phyloP scores from a whole-genome alignment of 2,797 vertebrate species.

The Sarcoramphus papa region DNA sequence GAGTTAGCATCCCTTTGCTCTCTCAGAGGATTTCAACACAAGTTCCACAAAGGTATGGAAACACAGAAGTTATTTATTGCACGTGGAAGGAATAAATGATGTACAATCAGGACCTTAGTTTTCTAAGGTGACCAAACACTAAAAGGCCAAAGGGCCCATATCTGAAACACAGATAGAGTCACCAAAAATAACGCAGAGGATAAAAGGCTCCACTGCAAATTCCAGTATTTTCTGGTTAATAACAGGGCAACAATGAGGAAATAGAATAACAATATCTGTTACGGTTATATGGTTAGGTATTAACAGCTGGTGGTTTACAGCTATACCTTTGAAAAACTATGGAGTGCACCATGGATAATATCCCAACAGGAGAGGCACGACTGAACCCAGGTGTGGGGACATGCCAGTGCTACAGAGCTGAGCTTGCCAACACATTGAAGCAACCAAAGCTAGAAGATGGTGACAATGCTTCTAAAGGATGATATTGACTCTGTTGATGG shows the following conservation, averaged over 20 bases:
- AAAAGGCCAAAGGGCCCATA: background rate
- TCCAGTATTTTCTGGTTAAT: background rate
- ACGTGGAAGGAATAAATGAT: background rate
- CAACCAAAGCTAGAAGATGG: background rate
- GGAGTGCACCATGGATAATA: background rate
- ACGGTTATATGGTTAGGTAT: background rate
- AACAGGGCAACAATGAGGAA: background rate
- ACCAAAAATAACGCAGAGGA: background rate
- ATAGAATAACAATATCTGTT: background rate
- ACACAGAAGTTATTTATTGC: background rate
- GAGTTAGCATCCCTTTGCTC: background rate
- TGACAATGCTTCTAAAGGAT: background rate
- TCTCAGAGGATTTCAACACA: background rate
- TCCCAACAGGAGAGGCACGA: background rate
- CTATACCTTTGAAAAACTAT: background rate
- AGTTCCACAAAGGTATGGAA: background rate
- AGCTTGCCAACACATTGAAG: background rate
- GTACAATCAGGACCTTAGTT: background rate
- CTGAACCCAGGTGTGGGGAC: background rate
- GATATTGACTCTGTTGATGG: background rate
- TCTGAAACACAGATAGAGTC: background rate
- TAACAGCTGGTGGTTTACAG: background rate
- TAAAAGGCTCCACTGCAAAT: background rate
- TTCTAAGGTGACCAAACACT: background rate
- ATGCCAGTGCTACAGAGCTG: background rate